Base-by-base conservation (phyloP, 2,888 invertebrate species). In the Chrysopilus asiliformis region DNA sequence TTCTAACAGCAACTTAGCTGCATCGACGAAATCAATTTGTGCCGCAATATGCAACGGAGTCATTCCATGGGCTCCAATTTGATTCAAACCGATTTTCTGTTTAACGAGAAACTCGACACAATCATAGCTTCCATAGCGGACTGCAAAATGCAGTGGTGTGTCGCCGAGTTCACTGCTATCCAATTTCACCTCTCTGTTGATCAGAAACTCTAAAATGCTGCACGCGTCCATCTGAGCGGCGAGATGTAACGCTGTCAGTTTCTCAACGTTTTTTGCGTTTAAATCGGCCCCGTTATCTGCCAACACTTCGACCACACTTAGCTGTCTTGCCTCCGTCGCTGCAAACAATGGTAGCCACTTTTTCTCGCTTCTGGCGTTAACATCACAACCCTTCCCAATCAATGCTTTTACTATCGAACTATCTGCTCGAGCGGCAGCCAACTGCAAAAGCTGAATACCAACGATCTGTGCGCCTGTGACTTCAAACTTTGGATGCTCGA, bases 231-330 rank as follows among this genome's bases (percentile, higher is more conserved):
- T n/a, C 13, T 8, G 5, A 26, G 26, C 26, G 13, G 26, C 26
- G 5, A 26, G 6, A n/a, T 6, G 5, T n/a, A 26, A 26, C 13
- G 26, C 7, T 10, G 12, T 10, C 5, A 4, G n/a, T 8, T 5
- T n/a, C 7, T 42, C 30, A 6, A 3, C 24, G 3, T 16, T 29
- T 8, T 16, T 22, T 5, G 30, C 30, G 34, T 42, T 33, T 2
- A 42, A 10, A 6, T 6, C 9, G 5, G 26, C 26, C 9, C 26
- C 26, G 13, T n/a, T 26, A n/a, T 26, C 26, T n/a, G 13, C 7
- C 5, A 26, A n/a, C 9, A 26, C 12, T n/a, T 26, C 4, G 13
- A 26, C 26, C 5, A n/a, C 13, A 5, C 4, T n/a, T 5, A 8
- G n/a, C n/a, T n/a, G n/a, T n/a, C n/a, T n/a, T n/a, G n/a, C n/a